Evolutionary conservation across 2,113 vertebrate genomes (phyloP), one percentile per base, ranked within the genome.

Genomic region (Deroptyus accipitrinus): DNA sequence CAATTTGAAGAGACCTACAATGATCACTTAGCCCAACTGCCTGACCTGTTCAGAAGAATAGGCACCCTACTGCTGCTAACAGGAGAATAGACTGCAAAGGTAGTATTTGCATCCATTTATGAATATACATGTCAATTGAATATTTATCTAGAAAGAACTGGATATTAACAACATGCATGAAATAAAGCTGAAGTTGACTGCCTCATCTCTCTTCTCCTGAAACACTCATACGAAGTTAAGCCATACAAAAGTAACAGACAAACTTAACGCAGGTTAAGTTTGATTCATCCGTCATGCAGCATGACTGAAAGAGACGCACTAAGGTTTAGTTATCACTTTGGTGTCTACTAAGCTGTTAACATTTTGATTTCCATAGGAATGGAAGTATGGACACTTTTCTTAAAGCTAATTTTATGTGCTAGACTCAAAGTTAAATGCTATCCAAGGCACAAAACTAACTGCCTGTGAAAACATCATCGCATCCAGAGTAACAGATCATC

Each of bases 11-110:
- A 18, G 35, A 63, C 55, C 30, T 24, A 37, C 54, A 42, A 1
- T 0, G 7, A 55, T 4, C 5, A 28, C 5, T 20, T 31, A 41
- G 11, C 15, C 17, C 52, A 48, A 31, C 2, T 10, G 17, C 27
- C 35, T 66, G n/a, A 57, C 25, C 49, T 41, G 10, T 42, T 75
- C 55, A 76, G 25, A 49, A 23, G 8, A 31, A 16, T 15, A 15
- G 10, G 42, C 42, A 33, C 13, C 4, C 25, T 46, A 27, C 17
- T 31, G 23, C 28, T 31, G 16, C 57, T 37, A 28, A 17, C 3
- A 39, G 35, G 9, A 72, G 39, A 73, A 59, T 13, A 2, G 49
- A 41, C n/a, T 37, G 15, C 7, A 52, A 28, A 23, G 20, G 18
- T 10, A 46, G 2, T 14, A 46, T 52, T 81, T 33, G 37, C 30